A percentile compares a stretch with the other conserved stretches of the same genome.
These are phyloP conservation scores for Stictocephala bisonia DNA, from an alignment of 2,888 invertebrate species.

Conservation along the genomic window DNA sequence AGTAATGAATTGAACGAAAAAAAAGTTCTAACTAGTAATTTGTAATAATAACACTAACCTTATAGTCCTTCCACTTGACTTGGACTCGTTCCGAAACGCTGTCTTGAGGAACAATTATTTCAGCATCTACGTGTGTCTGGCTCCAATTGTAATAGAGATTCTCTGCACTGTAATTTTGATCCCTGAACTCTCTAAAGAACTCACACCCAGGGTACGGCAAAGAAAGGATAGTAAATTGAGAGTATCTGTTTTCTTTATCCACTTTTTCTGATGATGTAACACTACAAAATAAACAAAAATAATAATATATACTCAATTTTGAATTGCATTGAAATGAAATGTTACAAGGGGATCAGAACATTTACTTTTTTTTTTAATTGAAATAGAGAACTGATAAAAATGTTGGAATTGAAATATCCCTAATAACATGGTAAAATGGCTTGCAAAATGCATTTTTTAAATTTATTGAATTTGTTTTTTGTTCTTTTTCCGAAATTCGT, in stretches of 20 bases:
- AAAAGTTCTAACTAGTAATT: no score
- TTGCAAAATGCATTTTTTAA: no score
- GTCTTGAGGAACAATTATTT: conserved; percentile 72
- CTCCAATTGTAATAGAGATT: conserved; percentile 79
- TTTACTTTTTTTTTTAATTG: no score
- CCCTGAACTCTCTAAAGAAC: conserved; percentile 80
- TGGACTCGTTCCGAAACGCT: conserved; percentile 66
- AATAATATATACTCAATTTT: no score
- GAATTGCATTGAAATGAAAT: no score
- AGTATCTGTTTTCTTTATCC: conserved; percentile 80
- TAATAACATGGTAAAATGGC: conserved; percentile 1
- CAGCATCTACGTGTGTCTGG: conserved; percentile 76
- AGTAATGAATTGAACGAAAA: no score
- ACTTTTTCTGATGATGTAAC: conserved; percentile 87
- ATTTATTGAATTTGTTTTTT: no score
- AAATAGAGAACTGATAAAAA: no score
- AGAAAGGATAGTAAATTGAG: conserved; percentile 76
- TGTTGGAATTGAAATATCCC: not conserved
- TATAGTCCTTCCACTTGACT: conserved; percentile 75
- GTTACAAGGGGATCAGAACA: no score
- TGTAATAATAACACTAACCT: conserved; percentile 63
- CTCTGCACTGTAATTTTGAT: conserved; percentile 75
- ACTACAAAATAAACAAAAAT: conserved; percentile 67
- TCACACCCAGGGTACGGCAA: conserved; percentile 88
- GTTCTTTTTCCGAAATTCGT: no score